Base-by-base conservation (phyloP, 2,797 vertebrate genomes). In the Argentina silus region DNA sequence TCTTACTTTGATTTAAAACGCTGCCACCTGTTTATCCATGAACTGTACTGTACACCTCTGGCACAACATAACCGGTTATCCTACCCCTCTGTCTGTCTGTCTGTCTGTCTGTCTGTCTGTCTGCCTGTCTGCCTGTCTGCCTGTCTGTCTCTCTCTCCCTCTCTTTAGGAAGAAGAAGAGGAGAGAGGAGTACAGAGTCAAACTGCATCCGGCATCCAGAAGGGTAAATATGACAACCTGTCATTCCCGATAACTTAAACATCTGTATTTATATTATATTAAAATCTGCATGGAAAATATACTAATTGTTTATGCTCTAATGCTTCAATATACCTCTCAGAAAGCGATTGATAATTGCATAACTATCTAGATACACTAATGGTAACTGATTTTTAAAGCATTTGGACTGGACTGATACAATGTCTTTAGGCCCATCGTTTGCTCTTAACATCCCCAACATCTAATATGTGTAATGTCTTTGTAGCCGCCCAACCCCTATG, bases 111-210 rank as follows among this genome's bases (percentile, higher is more conserved):
- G 19, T 44, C 43, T 27, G 14, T 60, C 17, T 60, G 11, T 70
- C n/a, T 21, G 27, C 19, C 9, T 56, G 51, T 69, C 50, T 44
- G 21, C 45, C 51, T 69, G 15, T 42, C 50, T 63, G 12, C 17
- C 19, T 43, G 19, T 44, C 43, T 27, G 14, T 60, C 17, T 60
- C 6, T 70, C 14, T 36, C 17, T 75, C 15, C 19, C 43, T 66
- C 43, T 69, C 66, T 73, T 50, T 87, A 94, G 94, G 82, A 92
- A 85, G 83, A 92, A 78, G 82, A 91, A 57, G 65, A 86, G 57
- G 67, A 87, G 89, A 62, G 74, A 87, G 83, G 92, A 92, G 71
- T 91, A 91, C 77, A 85, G 84, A 79, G 89, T 89, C 60, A 92
- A 92, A 77, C 82, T 90, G 73, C 91, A 93, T 43, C 86, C 91